Percentiles rank a stretch among this genome's conserved stretches.
These are phyloP conservation scores for Epinephelus coioides DNA, from an alignment of 2,797 vertebrate genomes.

Conservation along the genomic window DNA sequence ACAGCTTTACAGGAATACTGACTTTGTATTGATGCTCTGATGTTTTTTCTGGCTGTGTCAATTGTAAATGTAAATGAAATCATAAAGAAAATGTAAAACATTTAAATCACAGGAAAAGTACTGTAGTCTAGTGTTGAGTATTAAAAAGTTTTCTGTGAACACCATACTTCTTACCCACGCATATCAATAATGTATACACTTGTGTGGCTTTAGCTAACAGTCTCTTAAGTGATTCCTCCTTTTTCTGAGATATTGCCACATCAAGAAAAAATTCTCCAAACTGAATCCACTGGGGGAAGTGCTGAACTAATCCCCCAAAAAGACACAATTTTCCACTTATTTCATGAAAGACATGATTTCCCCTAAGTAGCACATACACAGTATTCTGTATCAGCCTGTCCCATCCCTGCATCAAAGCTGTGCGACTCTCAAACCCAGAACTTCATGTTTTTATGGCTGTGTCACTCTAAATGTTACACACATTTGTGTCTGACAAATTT, in stretches of 20 bases:
- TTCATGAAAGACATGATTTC: not conserved
- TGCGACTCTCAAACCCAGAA: not conserved
- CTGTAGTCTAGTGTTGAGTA: not conserved
- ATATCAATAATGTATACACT: not conserved
- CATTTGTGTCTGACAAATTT: conserved; percentile 12
- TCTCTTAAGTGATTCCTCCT: not conserved
- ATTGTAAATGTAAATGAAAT: not conserved
- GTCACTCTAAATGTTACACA: not conserved
- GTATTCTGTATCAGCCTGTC: not conserved
- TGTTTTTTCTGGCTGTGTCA: not conserved
- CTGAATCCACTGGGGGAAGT: not conserved
- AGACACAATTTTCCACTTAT: not conserved
- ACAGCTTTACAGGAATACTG: not conserved
- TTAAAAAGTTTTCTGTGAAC: not conserved
- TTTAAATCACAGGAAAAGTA: not conserved
- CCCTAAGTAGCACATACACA: not conserved
- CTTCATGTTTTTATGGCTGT: not conserved
- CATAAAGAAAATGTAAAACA: not conserved
- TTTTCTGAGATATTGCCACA: not conserved
- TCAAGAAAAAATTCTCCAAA: not conserved
- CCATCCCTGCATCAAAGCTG: not conserved
- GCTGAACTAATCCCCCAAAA: not conserved
- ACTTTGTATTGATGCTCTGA: not conserved
- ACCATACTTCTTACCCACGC: not conserved
- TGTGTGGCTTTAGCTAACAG: not conserved